Percentiles rank a stretch among this genome's conserved stretches.
Evolutionary conservation across 2,888 invertebrate genomes (phyloP).

Genomic region (Nipponacmea schrenckii): DNA sequence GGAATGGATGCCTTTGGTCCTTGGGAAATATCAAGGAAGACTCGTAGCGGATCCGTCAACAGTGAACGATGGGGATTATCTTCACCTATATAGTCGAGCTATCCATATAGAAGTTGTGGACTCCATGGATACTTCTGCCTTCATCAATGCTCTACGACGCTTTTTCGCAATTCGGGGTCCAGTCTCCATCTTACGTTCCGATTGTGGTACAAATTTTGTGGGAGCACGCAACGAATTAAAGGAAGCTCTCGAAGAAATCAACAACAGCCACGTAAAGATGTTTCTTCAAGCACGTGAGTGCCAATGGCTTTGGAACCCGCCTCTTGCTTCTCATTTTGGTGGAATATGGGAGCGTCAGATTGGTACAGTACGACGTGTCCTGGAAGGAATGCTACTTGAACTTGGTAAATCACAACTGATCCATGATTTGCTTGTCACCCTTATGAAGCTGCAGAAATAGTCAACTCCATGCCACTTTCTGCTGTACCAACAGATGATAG

Average conservation of each 20-base stretch:
- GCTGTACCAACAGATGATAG: constrained; percentile 22
- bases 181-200: constrained; percentile 1
- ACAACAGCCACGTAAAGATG: background rate
- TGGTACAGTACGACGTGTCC: background rate
- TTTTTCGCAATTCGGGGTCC: constrained; percentile 7
- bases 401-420: constrained; percentile 1
- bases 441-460: constrained; percentile 1
- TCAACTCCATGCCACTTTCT: constrained; percentile 2
- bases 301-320: background rate
- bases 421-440: background rate
- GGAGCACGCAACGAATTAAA: constrained; percentile 11
- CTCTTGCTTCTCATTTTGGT: background rate
- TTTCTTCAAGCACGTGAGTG: background rate
- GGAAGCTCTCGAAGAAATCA: background rate
- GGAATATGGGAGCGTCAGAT: constrained; percentile 3
- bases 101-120: constrained; percentile 15
- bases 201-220: constrained; percentile 15
- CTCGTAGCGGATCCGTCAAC: background rate
- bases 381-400: background rate
- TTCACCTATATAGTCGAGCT: constrained; percentile 15
- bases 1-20: constrained; percentile 11
- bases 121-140: constrained; percentile 10
- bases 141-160: constrained; percentile 18
- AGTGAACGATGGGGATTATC: constrained; percentile 15
- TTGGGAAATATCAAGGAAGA: constrained; percentile 1